Base-by-base conservation (phyloP, 2,888 invertebrate species). In the Keiferia lycopersicella region DNA sequence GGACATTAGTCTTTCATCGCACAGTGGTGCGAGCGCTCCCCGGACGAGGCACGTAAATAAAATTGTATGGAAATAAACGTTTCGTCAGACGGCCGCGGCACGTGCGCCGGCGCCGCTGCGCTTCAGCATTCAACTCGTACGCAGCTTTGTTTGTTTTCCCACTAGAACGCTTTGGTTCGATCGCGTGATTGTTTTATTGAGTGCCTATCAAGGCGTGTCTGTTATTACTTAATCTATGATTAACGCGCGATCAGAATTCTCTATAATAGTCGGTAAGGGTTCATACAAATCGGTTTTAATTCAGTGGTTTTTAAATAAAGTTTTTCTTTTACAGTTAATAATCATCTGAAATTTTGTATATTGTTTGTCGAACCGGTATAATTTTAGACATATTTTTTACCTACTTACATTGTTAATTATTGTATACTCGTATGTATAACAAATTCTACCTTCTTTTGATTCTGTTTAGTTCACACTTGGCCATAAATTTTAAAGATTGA, bases 131-230 rank as follows among this genome's bases (percentile, higher is more conserved):
- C 88, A 82, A 82, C 84, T 81, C 84, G 71, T 74, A 81, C 79
- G 75, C 80, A 73, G 56, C 69, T 72, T 78, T 85, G 84, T 86
- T 86, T 87, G 86, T 88, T 87, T 87, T 87, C 83, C 84, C 81
- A 79, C 80, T 73, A 75, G 67, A 69, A 66, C 68, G 75, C 73
- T 71, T 67, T 73, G 72, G 70, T 69, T 72, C 67, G 74, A 73
- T 80, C 73, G 76, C 87, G 86, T 88, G 88, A 88, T 80, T 76
- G 80, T 83, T 82, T 86, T 90, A 83, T 84, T 83, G 80, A 88
- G 77, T 83, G 68, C 61, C 65, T 73, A 69, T 66, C 67, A 68
- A 68, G 69, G 74, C 73, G 78, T 76, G 72, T 30, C 38, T 67
- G 73, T 81, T 79, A 75, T 77, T 71, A 81, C 79, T 70, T 75